Percentiles rank a stretch among this genome's conserved stretches.
These are phyloP conservation scores for Muscidifurax raptorellus DNA, from an alignment of 1,140 invertebrate species.

Conservation along the genomic window DNA sequence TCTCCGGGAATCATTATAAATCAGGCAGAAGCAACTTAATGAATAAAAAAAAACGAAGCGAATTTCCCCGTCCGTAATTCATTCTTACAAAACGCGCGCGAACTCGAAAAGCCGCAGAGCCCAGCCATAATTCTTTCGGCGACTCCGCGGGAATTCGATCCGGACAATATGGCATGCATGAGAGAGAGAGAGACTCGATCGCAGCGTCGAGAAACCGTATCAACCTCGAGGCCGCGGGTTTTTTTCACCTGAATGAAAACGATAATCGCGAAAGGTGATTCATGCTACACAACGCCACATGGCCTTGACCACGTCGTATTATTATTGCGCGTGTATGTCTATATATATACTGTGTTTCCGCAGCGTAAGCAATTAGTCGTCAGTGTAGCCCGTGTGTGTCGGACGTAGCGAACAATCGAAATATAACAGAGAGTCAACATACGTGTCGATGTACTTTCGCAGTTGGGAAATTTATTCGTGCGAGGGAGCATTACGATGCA, in stretches of 20 bases:
- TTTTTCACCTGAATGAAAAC: constrained; percentile 46
- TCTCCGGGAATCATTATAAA: background rate
- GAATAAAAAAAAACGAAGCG: background rate
- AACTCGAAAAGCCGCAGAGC: background rate
- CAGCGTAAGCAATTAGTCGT: constrained; percentile 29
- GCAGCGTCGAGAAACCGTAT: background rate
- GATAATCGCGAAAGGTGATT: constrained; percentile 40
- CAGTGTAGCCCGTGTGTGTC: background rate
- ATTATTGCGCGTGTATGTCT: background rate
- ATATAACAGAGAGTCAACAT: background rate
- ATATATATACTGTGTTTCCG: background rate
- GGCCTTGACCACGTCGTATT: constrained; percentile 37
- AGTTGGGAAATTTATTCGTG: background rate
- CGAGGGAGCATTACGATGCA: constrained; percentile 10
- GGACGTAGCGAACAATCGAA: background rate
- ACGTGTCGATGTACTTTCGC: background rate
- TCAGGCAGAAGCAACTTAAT: background rate
- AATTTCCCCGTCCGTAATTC: background rate
- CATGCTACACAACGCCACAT: background rate
- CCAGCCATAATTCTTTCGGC: background rate
- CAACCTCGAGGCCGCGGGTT: background rate
- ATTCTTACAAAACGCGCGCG: background rate
- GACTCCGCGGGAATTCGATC: constrained; percentile 30
- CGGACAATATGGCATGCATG: constrained; percentile 9
- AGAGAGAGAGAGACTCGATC: no score